These are phyloP conservation scores for Ochlodes sylvanus DNA, from an alignment of 2,888 invertebrate species.

Conservation along the genomic window DNA sequence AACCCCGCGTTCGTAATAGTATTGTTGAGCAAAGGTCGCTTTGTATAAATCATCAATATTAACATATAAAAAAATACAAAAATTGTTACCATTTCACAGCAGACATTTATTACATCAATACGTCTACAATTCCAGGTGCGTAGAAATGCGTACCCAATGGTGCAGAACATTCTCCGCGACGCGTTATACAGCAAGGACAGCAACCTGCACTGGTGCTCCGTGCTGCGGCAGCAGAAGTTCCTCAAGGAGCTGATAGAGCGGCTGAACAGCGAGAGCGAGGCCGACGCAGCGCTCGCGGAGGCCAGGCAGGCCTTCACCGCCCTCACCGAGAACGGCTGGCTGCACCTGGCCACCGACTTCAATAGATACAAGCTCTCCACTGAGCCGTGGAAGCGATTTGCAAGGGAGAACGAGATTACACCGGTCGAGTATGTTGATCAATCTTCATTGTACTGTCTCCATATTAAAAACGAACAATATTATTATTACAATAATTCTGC, in stretches of 20 bases:
- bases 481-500: too few relatives aligned
- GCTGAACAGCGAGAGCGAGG: slow-evolving; percentile 80
- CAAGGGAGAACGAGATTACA: slow-evolving; percentile 55
- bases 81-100: too few relatives aligned
- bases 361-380: slow-evolving; percentile 84
- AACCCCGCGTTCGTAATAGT: too few relatives aligned
- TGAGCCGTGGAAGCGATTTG: slow-evolving; percentile 82
- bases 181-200: slow-evolving; percentile 84
- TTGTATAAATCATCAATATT: too few relatives aligned
- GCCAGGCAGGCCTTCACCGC: slow-evolving; percentile 85
- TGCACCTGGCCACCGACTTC: slow-evolving; percentile 91
- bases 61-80: too few relatives aligned
- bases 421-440: slow-evolving; percentile 55
- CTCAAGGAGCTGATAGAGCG: slow-evolving; percentile 87
- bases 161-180: slow-evolving; percentile 72
- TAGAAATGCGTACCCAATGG: slow-evolving; percentile 88
- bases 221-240: slow-evolving; percentile 91
- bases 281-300: slow-evolving; percentile 73
- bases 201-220: slow-evolving; percentile 89
- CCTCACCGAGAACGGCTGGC: slow-evolving; percentile 85
- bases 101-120: too few relatives aligned
- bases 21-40: too few relatives aligned
- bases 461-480: too few relatives aligned
- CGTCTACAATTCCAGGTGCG: slow-evolving; percentile 67
- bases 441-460: not conserved